Percentiles rank a stretch among this genome's conserved stretches.
Conservation (phyloP, 2,113 vertebrate genomes). For the Semicossyphus pulcher region DNA sequence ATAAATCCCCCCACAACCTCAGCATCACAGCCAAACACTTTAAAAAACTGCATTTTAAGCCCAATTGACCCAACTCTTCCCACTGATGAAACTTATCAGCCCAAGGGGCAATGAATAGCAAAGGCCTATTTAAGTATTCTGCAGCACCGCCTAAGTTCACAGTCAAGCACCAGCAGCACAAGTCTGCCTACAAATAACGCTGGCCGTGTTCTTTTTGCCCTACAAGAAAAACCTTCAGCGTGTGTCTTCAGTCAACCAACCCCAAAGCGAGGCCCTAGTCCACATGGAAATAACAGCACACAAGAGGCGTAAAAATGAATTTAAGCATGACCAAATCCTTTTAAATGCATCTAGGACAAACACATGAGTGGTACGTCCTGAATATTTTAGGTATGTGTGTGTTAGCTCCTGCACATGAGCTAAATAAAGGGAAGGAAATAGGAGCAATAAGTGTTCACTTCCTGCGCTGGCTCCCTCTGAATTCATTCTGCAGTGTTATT, state of each 20-base stretch:
- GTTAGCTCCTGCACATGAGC: slow-evolving; percentile 37
- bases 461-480: neutral
- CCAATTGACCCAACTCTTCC: slow-evolving; percentile 22
- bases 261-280: slow-evolving; percentile 19
- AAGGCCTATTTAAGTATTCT: slow-evolving; percentile 43
- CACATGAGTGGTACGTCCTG: slow-evolving; percentile 46
- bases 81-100: slow-evolving; percentile 32
- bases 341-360: slow-evolving; percentile 67
- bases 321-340: slow-evolving; percentile 48
- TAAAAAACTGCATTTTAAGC: slow-evolving; percentile 17
- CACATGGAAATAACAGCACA: slow-evolving; percentile 49
- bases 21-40: neutral
- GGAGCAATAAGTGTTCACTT: neutral
- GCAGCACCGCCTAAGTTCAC: slow-evolving; percentile 25
- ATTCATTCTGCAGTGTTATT: slow-evolving; percentile 21
- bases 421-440: slow-evolving; percentile 24
- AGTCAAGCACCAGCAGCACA: slow-evolving; percentile 36
- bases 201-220: slow-evolving; percentile 30
- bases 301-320: slow-evolving; percentile 28
- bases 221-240: slow-evolving; percentile 30
- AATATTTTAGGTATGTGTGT: slow-evolving; percentile 68
- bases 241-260: slow-evolving; percentile 24
- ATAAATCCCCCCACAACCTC: neutral
- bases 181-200: slow-evolving; percentile 54
- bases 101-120: slow-evolving; percentile 19